Base-by-base conservation (phyloP, 2,797 vertebrate species). In the Cynopterus sphinx region DNA sequence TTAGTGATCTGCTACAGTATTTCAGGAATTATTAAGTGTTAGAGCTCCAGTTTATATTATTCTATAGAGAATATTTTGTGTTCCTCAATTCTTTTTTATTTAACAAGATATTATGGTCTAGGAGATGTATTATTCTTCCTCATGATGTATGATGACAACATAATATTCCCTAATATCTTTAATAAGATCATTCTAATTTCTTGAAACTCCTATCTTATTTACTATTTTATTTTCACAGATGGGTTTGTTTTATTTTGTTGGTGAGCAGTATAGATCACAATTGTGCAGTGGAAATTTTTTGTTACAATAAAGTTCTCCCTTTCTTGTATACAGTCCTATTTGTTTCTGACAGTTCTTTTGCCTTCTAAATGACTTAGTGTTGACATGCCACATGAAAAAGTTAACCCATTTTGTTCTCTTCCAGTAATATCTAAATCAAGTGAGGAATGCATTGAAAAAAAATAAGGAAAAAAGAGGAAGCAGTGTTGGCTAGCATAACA, bases 281-380 rank as follows among this genome's bases (percentile, higher is more conserved):
- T 13, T 65, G 26, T 67, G 21, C 24, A 2, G 22, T 68, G 22
- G 41, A 71, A 43, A 4, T 39, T 43, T 91, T 36, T 53, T 68
- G 33, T 41, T 49, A 13, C 22, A 87, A 41, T 84, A 73, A 81
- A 81, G 26, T 71, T 78, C 12, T 71, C 6, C 33, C 43, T 79
- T 31, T 46, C 15, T 16, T 39, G 61, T 36, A 16, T 31, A 8
- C 3, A 22, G 3, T 77, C n/a, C 31, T 63, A 36, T 92, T 74
- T 87, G 5, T 90, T 92, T n/a, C 92, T 82, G 77, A 67, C 19
- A 78, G 9, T 33, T 90, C 31, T 74, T 75, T 73, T 67, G 19
- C 39, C 28, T 96, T 65, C 59, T 90, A 46, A 91, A 26, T 90
- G 81, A 79, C 36, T 82, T 33, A 55, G 9, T 83, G 57, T 93